Percentiles rank a stretch among this genome's conserved stretches.
Evolutionary conservation across 1,140 invertebrate genomes (phyloP).

Genomic region (Lasioglossum albipes): DNA sequence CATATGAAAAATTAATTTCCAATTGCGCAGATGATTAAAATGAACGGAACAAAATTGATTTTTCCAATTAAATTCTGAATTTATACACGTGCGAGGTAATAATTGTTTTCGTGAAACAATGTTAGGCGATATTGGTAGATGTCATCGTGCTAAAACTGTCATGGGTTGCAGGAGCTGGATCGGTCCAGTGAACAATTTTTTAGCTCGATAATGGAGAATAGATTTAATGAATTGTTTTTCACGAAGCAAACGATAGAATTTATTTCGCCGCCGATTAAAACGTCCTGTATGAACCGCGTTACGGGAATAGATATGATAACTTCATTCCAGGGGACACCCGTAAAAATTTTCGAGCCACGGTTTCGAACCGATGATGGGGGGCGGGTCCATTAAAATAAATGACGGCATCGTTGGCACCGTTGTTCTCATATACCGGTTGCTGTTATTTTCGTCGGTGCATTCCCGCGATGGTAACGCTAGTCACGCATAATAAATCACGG

Average conservation of each 20-base stretch:
- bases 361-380: background rate
- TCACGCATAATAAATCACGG: slow-evolving; percentile 25
- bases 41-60: too few species aligned
- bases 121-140: too few species aligned
- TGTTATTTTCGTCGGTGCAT: slow-evolving; percentile 3
- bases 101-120: too few species aligned
- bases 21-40: too few species aligned
- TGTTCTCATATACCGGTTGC: background rate
- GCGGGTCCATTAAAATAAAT: background rate
- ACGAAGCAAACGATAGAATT: background rate
- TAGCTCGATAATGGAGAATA: background rate
- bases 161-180: too few species aligned
- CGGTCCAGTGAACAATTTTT: too few species aligned
- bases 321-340: background rate
- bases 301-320: background rate
- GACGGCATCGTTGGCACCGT: too few species aligned
- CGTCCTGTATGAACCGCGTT: slow-evolving; percentile 1
- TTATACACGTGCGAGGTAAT: too few species aligned
- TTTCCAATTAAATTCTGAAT: too few species aligned
- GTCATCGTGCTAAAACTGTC: too few species aligned
- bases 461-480: background rate
- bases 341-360: too few species aligned
- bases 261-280: background rate
- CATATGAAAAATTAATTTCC: too few species aligned
- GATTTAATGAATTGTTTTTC: slow-evolving; percentile 17